These are phyloP conservation scores for Panagrolaimus sp. DNA, from an alignment of 1,140 invertebrate genomes.

Conservation along the genomic window DNA sequence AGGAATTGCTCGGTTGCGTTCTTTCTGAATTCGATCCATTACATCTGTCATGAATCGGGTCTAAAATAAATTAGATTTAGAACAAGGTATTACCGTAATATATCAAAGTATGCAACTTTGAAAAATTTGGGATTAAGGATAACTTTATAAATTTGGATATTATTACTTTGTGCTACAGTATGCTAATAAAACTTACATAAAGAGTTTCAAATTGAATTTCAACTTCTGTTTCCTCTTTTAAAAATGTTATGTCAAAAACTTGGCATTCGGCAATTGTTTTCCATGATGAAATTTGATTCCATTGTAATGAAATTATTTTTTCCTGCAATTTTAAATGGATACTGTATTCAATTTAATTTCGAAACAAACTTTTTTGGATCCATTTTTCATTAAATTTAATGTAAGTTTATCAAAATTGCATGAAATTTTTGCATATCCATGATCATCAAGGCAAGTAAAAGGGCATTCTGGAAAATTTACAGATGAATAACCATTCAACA, in stretches of 20 bases:
- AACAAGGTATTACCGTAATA: no score
- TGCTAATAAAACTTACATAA: neutral
- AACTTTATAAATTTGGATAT: no score
- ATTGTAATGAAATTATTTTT: constrained; percentile 30
- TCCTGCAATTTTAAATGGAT: constrained; percentile 23
- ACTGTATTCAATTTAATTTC: neutral
- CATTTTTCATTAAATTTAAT: constrained; percentile 31
- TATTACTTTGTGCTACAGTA: no score
- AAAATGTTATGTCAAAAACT: neutral
- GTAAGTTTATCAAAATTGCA: constrained; percentile 31
- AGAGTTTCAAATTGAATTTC: neutral
- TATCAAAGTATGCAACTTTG: constrained; percentile 5
- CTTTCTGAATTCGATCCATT: neutral
- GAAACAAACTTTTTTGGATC: constrained; percentile 33
- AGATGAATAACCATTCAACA: constrained; percentile 36
- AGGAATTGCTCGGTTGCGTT: constrained; percentile 6
- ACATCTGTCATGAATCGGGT: neutral
- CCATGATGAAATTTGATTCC: constrained; percentile 16
- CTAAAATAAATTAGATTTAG: constrained; percentile 54
- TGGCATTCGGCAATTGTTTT: neutral
- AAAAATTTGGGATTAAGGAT: neutral
- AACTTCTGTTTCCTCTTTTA: neutral
- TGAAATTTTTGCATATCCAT: constrained; percentile 25
- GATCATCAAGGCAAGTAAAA: constrained; percentile 31
- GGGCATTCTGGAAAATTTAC: constrained; percentile 31